Evolutionary conservation across 2,113 vertebrate species (phyloP).

Genomic region (Thomomys bottae): DNA sequence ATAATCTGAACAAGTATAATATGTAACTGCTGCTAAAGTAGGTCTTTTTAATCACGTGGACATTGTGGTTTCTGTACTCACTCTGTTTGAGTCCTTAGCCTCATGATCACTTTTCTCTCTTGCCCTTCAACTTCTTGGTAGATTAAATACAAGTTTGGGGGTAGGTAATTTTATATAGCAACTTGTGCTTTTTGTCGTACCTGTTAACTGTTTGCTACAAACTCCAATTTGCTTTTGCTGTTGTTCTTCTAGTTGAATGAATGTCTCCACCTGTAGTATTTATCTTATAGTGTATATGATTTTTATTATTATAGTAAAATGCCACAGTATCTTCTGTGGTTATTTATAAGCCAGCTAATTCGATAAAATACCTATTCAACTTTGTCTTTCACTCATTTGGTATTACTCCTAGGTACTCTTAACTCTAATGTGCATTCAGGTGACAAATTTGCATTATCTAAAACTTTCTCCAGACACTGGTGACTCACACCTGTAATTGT

Average conservation of each 20-base stretch:
- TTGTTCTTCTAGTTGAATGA: background rate
- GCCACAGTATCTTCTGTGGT: background rate
- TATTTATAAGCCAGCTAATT: background rate
- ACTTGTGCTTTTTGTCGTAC: background rate
- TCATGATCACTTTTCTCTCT: background rate
- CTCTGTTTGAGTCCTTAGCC: background rate
- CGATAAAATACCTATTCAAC: background rate
- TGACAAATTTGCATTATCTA: constrained; percentile 26
- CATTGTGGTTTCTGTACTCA: background rate
- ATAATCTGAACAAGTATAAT: background rate
- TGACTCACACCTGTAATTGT: no score
- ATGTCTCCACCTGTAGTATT: background rate
- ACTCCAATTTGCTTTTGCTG: background rate
- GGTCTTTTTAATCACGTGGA: background rate
- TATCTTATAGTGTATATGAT: background rate
- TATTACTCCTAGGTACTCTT: background rate
- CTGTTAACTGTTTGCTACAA: background rate
- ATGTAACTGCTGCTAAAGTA: background rate
- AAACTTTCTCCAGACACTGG: background rate
- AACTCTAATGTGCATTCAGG: background rate
- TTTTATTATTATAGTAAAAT: background rate
- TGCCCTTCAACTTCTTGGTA: no score
- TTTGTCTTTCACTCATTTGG: constrained; percentile 27
- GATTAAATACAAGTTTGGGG: background rate
- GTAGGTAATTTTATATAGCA: background rate